Percentiles rank a stretch among this genome's conserved stretches.
Evolutionary conservation across 2,888 invertebrate species (phyloP).

Genomic region (Slavum lentiscoides): DNA sequence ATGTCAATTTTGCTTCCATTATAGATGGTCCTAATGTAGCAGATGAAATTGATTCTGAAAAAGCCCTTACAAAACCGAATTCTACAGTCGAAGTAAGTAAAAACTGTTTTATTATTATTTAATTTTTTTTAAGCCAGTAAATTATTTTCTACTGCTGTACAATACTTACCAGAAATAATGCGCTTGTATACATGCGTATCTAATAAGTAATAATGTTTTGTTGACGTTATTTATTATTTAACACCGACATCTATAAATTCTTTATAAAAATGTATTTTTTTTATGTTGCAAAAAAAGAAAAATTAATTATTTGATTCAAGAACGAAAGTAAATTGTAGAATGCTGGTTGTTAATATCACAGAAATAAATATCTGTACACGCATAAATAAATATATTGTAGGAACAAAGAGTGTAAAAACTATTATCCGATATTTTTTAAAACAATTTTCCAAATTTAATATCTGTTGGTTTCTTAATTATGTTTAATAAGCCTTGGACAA

Average conservation of each 20-base stretch:
- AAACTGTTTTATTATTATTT: too few species aligned
- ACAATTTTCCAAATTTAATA: slow-evolving; percentile 10
- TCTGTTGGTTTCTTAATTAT: slow-evolving; percentile 1
- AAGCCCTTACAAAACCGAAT: slow-evolving; percentile 23
- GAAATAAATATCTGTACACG: slow-evolving; percentile 3
- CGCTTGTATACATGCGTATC: not conserved
- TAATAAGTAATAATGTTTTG: not conserved
- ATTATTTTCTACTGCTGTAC: not conserved
- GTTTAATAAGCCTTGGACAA: slow-evolving; percentile 29
- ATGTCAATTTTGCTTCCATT: not conserved
- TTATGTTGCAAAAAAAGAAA: not conserved
- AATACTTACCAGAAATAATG: not conserved
- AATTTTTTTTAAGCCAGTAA: not conserved
- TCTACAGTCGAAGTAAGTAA: slow-evolving; percentile 24
- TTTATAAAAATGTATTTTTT: too few species aligned
- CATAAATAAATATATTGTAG: slow-evolving; percentile 4
- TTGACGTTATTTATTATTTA: not conserved
- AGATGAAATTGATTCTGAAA: slow-evolving; percentile 46
- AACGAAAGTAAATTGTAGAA: not conserved
- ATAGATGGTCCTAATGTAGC: slow-evolving; percentile 41
- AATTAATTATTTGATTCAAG: not conserved
- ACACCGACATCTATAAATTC: not conserved
- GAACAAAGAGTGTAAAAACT: slow-evolving; percentile 2
- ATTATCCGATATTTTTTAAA: not conserved
- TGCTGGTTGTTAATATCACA: not conserved